A percentile compares a stretch with the other conserved stretches of the same genome.
phyloP scores from a whole-genome alignment of 1,140 invertebrate genomes.

The Philopotamus ludificatus region DNA sequence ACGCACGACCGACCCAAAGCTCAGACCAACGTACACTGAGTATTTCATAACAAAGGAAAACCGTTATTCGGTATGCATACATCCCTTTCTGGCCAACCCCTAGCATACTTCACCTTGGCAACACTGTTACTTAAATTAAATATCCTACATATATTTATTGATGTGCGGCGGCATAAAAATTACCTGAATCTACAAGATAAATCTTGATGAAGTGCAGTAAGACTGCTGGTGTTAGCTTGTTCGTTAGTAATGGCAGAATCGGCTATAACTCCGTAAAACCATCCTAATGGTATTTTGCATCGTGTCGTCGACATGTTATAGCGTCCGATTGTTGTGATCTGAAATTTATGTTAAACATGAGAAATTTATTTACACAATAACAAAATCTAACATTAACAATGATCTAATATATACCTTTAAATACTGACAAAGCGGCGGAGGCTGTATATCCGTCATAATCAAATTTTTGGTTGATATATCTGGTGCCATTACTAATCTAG shows the following conservation, averaged over 20 bases:
- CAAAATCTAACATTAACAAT: too few relatives aligned
- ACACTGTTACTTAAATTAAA: too few relatives aligned
- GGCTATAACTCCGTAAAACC: constrained; percentile 87
- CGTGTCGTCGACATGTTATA: constrained; percentile 88
- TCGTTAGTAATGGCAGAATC: constrained; percentile 60
- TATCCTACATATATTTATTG: background rate
- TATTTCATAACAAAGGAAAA: too few relatives aligned
- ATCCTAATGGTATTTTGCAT: constrained; percentile 87
- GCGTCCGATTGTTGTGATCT: constrained; percentile 83
- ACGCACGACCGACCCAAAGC: too few relatives aligned
- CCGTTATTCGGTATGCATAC: too few relatives aligned
- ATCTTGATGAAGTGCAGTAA: constrained; percentile 50
- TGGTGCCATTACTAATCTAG: constrained; percentile 78
- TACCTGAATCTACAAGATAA: constrained; percentile 51
- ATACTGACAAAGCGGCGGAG: constrained; percentile 83
- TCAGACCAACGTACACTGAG: too few relatives aligned
- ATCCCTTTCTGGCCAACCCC: too few relatives aligned
- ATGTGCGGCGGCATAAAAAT: too few relatives aligned
- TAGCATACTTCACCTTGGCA: too few relatives aligned
- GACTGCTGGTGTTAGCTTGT: constrained; percentile 48
- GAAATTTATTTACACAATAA: too few relatives aligned
- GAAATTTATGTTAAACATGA: constrained; percentile 22
- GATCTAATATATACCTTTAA: constrained; percentile 68
- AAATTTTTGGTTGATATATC: constrained; percentile 83
- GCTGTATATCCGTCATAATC: constrained; percentile 84